Base-by-base conservation (phyloP, 2,797 vertebrate genomes). In the Synanceia verrucosa region DNA sequence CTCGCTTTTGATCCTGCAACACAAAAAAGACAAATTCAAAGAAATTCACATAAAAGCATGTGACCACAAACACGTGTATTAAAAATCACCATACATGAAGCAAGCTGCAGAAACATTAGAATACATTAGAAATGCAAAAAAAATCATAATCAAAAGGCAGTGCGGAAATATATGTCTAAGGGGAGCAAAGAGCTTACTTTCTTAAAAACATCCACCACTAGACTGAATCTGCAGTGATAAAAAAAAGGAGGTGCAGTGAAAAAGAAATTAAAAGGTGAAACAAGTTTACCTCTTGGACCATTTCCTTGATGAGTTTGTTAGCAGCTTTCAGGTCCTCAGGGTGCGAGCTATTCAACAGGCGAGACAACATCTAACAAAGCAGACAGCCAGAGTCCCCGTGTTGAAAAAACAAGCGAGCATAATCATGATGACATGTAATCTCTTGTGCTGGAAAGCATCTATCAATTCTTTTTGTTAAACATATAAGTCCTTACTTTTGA, bases 251-350 rank as follows among this genome's bases (percentile, higher is more conserved):
- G 28, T 6, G 18, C 14, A 43, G 29, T 63, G 5, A 7, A 29
- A 76, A 23, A 23, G 6, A 23, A 36, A 66, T 39, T 13, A 18
- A 26, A 51, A 29, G 16, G 2, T 44, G 55, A 11, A 37, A 60
- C 12, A 29, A 36, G 1, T 73, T 84, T 79, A 98, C 98, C 96
- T 99, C 98, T 86, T 99, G 97, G 70, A 99, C 98, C 97, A 99
- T 99, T 90, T 99, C 97, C 90, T 99, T 99, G 86, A 99, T 99
- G 73, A 99, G 96, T 80, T 97, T 97, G 92, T 99, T 99, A 85
- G 98, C 98, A 0, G 97, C 98, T 68, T 97, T 95, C n/a, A 99
- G 94, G 87, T 99, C 97, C 76, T 99, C 98, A 0, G 98, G 97
- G 65, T 98, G 97, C 6, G 96, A 96, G 88, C 98, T 99, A 75